Evolutionary conservation across 1,140 invertebrate genomes (phyloP).

Genomic region (Megathymus violae): DNA sequence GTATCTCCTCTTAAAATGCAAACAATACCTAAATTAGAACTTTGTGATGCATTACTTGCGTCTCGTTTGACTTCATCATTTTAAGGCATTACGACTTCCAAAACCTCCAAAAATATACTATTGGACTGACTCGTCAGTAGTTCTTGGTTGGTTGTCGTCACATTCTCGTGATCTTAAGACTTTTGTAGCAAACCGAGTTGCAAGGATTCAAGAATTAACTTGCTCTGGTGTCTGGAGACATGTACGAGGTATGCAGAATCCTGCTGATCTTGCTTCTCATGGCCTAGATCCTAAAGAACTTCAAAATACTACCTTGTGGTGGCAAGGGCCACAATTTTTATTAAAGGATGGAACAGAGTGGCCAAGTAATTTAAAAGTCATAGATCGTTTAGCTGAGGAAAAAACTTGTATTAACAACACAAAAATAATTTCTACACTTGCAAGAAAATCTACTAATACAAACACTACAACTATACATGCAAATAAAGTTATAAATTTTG

Average conservation of each 20-base stretch:
- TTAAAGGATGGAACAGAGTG: slow-evolving; percentile 2
- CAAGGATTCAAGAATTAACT: slow-evolving; percentile 37
- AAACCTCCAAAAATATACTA: neutral
- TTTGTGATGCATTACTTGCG: slow-evolving; percentile 14
- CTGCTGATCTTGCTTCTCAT: slow-evolving; percentile 40
- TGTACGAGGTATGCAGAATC: slow-evolving; percentile 32
- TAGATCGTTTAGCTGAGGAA: slow-evolving; percentile 10
- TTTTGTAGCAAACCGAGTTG: slow-evolving; percentile 38
- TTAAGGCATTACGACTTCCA: neutral
- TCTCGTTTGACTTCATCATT: neutral
- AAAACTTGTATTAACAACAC: slow-evolving; percentile 6
- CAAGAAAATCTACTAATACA: no score
- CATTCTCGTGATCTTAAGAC: slow-evolving; percentile 25
- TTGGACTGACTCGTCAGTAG: slow-evolving; percentile 40
- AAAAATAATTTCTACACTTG: neutral
- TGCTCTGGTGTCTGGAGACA: slow-evolving; percentile 4
- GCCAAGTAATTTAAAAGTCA: slow-evolving; percentile 7
- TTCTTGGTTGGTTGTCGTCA: slow-evolving; percentile 34
- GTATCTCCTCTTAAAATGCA: slow-evolving; percentile 8
- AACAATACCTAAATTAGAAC: slow-evolving; percentile 16
- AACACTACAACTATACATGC: neutral
- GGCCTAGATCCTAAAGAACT: slow-evolving; percentile 24
- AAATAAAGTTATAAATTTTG: slow-evolving; percentile 28
- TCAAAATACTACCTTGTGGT: slow-evolving; percentile 19
- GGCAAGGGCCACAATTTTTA: slow-evolving; percentile 35